Percentiles rank a stretch among this genome's conserved stretches.
Evolutionary conservation across 2,888 invertebrate species (phyloP).

Genomic region (Xanthorhoe designata): DNA sequence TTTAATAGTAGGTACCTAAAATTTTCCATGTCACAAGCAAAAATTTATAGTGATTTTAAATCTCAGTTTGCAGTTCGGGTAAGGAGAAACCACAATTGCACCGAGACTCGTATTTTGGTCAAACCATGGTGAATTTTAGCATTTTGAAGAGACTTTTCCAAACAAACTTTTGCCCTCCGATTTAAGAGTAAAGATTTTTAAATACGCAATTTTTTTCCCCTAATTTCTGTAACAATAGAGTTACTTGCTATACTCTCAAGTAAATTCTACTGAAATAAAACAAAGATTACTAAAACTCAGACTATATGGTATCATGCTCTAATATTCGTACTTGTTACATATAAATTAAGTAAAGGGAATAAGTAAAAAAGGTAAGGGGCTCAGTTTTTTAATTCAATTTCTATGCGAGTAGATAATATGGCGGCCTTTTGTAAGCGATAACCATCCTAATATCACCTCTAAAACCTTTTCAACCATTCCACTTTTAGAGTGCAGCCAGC

Average conservation of each 20-base stretch:
- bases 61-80: not conserved
- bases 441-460: conserved; percentile 12
- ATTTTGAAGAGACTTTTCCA: not conserved
- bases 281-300: too few relatives aligned
- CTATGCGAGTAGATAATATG: not conserved
- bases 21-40: not conserved
- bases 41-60: conserved; percentile 3
- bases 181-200: not conserved
- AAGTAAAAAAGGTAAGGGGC: not conserved
- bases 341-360: too few relatives aligned
- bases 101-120: not conserved
- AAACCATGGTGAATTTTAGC: not conserved
- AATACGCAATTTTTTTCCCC: not conserved
- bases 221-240: not conserved
- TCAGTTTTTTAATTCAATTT: not conserved
- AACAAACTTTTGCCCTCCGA: not conserved
- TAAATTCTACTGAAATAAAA: too few relatives aligned
- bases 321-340: too few relatives aligned
- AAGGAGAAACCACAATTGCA: not conserved
- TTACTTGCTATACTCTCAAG: too few relatives aligned
- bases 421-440: conserved; percentile 9
- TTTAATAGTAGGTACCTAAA: not conserved
- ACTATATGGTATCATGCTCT: too few relatives aligned
- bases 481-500: conserved; percentile 35
- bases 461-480: conserved; percentile 21